Base-by-base conservation (phyloP, 2,888 invertebrate species). In the Tetragonisca angustula region DNA sequence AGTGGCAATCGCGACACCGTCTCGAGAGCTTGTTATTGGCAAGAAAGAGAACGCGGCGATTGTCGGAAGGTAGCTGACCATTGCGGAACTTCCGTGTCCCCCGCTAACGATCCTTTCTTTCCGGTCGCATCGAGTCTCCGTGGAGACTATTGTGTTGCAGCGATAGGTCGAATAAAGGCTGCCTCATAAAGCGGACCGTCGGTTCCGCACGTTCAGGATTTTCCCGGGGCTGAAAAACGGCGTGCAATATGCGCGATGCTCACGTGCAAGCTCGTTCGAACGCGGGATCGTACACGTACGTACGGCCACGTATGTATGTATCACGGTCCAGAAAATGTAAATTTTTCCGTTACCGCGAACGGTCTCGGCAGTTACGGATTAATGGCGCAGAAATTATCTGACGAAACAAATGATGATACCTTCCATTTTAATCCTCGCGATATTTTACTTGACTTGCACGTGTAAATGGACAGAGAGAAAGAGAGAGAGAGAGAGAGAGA, bases 91-190 rank as follows among this genome's bases (percentile, higher is more conserved):
- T n/a, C 27, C 50, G 61, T 32, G 24, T 79, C 54, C 77, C 77
- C 68, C 62, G 49, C 54, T 76, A 77, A 77, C 69, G 79, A 70
- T 77, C 70, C 77, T 56, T 24, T 56, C 59, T 70, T 79, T 62
- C 69, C 64, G 17, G 69, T 77, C 62, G 61, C 59, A 49, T 76
- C 79, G 68, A 49, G 52, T 54, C 49, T 54, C 49, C 43, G 62
- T 21, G n/a, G 52, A 17, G 64, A 56, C 64, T 50, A 77, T 77
- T 79, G 77, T 79, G 54, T 49, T 32, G n/a, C 76, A 76, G 27
- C 62, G 76, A 76, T 56, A 76, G 69, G 69, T 56, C 77, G 77
- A 62, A 64, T 56, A 70, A 70, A 56, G 56, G 64, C 56, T 17
- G 64, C 32, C n/a, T 70, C 64, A 32, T 64, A 49, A 69, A 79